phyloP scores from a whole-genome alignment of 2,797 vertebrate species.

The Kryptolebias ocellatus region DNA sequence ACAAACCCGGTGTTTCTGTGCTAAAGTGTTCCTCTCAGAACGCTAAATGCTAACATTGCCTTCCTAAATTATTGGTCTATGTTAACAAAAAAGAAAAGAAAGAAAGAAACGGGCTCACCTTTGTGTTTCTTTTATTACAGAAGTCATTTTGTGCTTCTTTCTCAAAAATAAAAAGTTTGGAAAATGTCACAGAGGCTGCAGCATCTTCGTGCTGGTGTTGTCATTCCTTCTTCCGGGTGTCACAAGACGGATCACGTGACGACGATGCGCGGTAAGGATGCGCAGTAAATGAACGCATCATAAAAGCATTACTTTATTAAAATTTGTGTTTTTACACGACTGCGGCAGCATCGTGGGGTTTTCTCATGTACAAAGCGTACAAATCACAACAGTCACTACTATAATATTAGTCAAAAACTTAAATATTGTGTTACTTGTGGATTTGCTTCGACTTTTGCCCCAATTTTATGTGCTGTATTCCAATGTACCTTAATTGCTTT shows the following conservation, averaged over 20 bases:
- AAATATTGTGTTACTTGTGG: no score
- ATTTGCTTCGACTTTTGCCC: no score
- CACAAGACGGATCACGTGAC: conserved; percentile 56
- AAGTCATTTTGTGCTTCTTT: conserved; percentile 66
- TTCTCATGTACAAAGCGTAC: no score
- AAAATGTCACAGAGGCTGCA: conserved; percentile 18
- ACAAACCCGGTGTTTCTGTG: not conserved
- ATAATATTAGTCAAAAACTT: no score
- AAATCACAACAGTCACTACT: no score
- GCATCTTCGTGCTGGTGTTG: conserved; percentile 38
- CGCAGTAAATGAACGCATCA: not conserved
- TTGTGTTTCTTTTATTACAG: conserved; percentile 81
- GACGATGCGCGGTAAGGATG: conserved; percentile 5
- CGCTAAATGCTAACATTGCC: conserved; percentile 6
- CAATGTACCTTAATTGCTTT: no score
- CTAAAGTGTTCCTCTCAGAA: not conserved
- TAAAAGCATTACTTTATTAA: no score
- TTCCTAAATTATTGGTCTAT: fast-evolving
- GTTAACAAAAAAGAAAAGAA: not conserved
- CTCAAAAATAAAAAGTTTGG: not conserved
- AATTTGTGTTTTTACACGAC: no score
- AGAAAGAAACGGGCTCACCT: conserved; percentile 59
- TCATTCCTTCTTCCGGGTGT: conserved; percentile 63
- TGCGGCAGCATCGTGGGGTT: no score
- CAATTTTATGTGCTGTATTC: no score